Evolutionary conservation across 1,140 invertebrate species (phyloP).

Genomic region (Drosophila athabasca): DNA sequence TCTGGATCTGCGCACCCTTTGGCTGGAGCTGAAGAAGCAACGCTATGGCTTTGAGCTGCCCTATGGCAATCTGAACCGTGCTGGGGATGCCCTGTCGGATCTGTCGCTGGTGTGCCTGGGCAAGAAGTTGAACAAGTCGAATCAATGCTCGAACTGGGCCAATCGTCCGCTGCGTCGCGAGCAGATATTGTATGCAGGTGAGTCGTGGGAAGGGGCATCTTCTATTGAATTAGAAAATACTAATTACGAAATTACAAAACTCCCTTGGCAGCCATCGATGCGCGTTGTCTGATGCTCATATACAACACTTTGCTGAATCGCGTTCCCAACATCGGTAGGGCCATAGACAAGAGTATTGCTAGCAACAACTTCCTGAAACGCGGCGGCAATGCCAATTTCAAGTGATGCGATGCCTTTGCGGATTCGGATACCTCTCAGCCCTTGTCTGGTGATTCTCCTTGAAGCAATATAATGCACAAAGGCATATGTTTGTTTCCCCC

Average conservation of each 20-base stretch:
- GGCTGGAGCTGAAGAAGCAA: constrained; percentile 69
- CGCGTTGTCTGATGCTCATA: constrained; percentile 90
- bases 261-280: constrained; percentile 88
- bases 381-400: constrained; percentile 61
- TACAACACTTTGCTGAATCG: constrained; percentile 86
- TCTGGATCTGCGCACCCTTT: constrained; percentile 74
- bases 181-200: constrained; percentile 91
- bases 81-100: constrained; percentile 85
- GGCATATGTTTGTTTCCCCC: constrained; percentile 5
- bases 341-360: constrained; percentile 84
- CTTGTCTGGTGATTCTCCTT: constrained; percentile 24
- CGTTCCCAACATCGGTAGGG: constrained; percentile 85
- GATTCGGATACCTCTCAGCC: background rate
- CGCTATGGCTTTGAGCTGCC: constrained; percentile 60
- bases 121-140: constrained; percentile 89
- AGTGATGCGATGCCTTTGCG: constrained; percentile 35
- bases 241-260: background rate
- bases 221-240: background rate
- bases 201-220: background rate
- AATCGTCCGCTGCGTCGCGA: constrained; percentile 88
- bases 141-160: constrained; percentile 95
- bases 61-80: constrained; percentile 55
- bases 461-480: constrained; percentile 16
- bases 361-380: constrained; percentile 64
- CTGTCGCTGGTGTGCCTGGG: constrained; percentile 89